Evolutionary conservation across 2,113 vertebrate genomes (phyloP).

Genomic region (Trinectes maculatus): DNA sequence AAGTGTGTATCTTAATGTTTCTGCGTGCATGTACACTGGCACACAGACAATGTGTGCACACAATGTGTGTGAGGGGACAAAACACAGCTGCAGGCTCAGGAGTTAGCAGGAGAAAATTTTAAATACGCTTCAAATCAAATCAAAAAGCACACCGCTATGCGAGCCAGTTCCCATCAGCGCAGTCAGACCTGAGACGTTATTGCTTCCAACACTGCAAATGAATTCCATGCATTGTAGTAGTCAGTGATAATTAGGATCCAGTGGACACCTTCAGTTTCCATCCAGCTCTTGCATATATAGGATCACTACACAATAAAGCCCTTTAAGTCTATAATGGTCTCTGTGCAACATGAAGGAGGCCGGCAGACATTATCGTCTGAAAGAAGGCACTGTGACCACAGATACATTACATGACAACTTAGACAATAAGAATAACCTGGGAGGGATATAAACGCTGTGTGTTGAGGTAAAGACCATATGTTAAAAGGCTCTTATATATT

Average conservation of each 20-base stretch:
- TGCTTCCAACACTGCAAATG: constrained; percentile 72
- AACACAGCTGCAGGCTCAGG: constrained; percentile 62
- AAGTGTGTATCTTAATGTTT: constrained; percentile 15
- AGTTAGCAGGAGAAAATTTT: constrained; percentile 55
- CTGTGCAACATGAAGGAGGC: constrained; percentile 31
- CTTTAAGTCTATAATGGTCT: constrained; percentile 41
- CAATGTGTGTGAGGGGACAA: constrained; percentile 46
- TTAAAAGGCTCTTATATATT: constrained; percentile 21
- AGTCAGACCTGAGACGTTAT: constrained; percentile 52
- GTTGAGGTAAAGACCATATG: constrained; percentile 16
- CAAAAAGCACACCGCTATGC: constrained; percentile 64
- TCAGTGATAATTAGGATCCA: constrained; percentile 73
- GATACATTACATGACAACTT: constrained; percentile 39
- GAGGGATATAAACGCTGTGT: constrained; percentile 6
- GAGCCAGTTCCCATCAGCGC: constrained; percentile 69
- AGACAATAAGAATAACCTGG: constrained; percentile 30
- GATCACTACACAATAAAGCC: constrained; percentile 45
- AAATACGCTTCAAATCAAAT: constrained; percentile 65
- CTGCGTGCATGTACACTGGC: constrained; percentile 2
- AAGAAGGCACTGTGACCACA: constrained; percentile 52
- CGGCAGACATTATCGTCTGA: constrained; percentile 36
- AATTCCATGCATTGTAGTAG: constrained; percentile 70
- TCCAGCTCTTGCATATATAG: constrained; percentile 58
- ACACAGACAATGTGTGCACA: constrained; percentile 21
- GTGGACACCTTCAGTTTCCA: constrained; percentile 62